Evolutionary conservation across 2,797 vertebrate genomes (phyloP).

Genomic region (Acomys russatus): DNA sequence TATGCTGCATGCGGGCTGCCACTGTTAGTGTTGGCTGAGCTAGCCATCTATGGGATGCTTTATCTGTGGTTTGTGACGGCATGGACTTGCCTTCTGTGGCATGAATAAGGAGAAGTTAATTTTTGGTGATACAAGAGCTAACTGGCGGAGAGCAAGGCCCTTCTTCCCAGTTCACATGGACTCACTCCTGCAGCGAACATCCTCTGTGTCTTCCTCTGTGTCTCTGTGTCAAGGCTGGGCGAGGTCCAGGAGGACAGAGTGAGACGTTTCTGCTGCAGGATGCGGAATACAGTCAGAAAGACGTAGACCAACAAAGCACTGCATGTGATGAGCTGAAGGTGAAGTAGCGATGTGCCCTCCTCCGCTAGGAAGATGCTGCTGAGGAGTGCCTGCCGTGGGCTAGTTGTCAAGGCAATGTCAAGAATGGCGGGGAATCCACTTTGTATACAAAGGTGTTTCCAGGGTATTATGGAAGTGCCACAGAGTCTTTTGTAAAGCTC

Average conservation of each 20-base stretch:
- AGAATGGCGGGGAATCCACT: not conserved
- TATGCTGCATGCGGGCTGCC: not conserved
- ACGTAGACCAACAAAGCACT: constrained; percentile 11
- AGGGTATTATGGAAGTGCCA: not conserved
- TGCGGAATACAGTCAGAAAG: not conserved
- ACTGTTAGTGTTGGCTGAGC: not conserved
- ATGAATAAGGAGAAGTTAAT: constrained; percentile 39
- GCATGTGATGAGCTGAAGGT: not conserved
- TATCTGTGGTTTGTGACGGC: not conserved
- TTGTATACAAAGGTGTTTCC: not conserved
- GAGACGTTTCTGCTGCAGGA: not conserved
- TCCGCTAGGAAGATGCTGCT: not conserved
- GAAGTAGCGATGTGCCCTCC: not conserved
- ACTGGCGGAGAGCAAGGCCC: not conserved
- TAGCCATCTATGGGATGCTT: not conserved
- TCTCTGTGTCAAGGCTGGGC: not conserved
- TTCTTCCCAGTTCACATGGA: not conserved
- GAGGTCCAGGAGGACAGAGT: not conserved
- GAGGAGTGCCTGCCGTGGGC: not conserved
- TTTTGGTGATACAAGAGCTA: not conserved
- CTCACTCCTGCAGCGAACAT: not conserved
- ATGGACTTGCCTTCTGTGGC: not conserved
- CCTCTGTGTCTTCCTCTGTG: not conserved
- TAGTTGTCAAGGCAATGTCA: constrained; percentile 46
- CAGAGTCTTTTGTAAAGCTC: constrained; percentile 6